These are phyloP conservation scores for Saccostrea echinata DNA, from an alignment of 1,140 invertebrate species.

Conservation along the genomic window DNA sequence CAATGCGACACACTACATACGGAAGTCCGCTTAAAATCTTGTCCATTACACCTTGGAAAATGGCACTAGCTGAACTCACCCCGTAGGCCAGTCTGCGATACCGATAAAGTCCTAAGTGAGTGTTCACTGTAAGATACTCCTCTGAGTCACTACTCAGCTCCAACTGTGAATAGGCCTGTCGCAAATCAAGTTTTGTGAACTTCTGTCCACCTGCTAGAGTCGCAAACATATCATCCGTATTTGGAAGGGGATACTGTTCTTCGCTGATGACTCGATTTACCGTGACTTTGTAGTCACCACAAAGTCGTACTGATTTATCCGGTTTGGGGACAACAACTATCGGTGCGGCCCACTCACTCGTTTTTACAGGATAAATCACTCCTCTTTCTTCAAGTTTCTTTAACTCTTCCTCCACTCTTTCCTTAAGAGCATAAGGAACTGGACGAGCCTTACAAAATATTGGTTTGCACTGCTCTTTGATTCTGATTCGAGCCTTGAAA, in stretches of 20 bases:
- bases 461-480: no score
- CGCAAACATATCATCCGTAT: constrained; percentile 38
- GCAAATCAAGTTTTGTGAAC: constrained; percentile 72
- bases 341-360: no score
- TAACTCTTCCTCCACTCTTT: no score
- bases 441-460: no score
- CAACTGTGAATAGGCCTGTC: constrained; percentile 44
- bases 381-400: no score
- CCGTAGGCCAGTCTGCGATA: constrained; percentile 62
- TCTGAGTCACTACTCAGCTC: constrained; percentile 14
- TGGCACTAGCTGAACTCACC: constrained; percentile 35
- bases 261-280: constrained; percentile 70
- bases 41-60: constrained; percentile 49
- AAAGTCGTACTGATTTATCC: no score
- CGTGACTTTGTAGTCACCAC: constrained; percentile 75
- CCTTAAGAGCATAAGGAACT: no score
- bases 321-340: no score
- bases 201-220: constrained; percentile 48
- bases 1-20: no score
- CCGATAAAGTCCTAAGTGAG: constrained; percentile 79
- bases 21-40: no score
- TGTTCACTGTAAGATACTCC: constrained; percentile 66
- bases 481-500: no score
- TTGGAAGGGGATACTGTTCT: constrained; percentile 39
- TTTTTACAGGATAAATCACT: no score